Evolutionary conservation across 2,888 invertebrate genomes (phyloP), one percentile per base, ranked within the genome.

Genomic region (Strigamia crassipes): DNA sequence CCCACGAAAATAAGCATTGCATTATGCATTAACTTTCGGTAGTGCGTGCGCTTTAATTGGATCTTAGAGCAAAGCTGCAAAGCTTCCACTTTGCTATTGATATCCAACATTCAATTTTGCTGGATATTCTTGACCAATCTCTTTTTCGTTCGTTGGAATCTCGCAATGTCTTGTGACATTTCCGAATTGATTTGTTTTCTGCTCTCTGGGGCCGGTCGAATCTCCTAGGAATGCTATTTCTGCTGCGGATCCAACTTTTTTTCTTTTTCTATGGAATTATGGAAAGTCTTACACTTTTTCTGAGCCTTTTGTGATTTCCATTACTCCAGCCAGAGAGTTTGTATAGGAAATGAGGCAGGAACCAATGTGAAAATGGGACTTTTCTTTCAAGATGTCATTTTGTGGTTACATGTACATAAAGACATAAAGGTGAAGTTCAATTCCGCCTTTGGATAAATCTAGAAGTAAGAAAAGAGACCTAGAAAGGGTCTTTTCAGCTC

Each of bases 131-230:
- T 73, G 73, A 9, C 73, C 73, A 73, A 23, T 73, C 73, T 73
- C 31, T 73, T 73, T 73, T 31, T 73, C 31, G 8, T 66, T 21
- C 61, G 18, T 15, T 15, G 27, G 73, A 73, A 73, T 73, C 73
- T 73, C 31, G 73, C 73, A 73, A 73, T 73, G 73, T 73, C 73
- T n/a, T 73, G 31, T 73, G 73, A 73, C 73, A 73, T 73, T 31
- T 73, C 73, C 73, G 73, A 73, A 73, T 73, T 73, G 73, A 73
- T 73, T 73, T 73, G 73, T 73, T 73, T 73, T 73, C 73, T 73
- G 27, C 73, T 31, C 73, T 73, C 27, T 73, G 73, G 73, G 73
- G 73, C 13, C 15, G 27, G 13, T 31, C 27, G 38, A 38, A 38
- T 73, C 73, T 73, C 73, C 27, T 15, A 73, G 73, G 73, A 73